Conservation (phyloP, 2,888 invertebrate species). For the Opisthograptis luteolata region DNA sequence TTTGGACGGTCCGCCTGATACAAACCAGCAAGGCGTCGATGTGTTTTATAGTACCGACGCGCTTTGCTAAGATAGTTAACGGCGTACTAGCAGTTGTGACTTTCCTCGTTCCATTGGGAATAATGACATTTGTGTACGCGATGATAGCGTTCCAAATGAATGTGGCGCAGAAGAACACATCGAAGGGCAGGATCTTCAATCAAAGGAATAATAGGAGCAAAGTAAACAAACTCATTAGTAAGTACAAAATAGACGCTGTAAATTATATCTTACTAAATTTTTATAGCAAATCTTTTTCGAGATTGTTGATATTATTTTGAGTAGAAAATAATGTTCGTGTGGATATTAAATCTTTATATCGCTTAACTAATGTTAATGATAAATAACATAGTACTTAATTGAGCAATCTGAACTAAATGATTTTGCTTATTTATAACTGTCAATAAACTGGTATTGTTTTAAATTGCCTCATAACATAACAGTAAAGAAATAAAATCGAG, state of each 20-base stretch:
- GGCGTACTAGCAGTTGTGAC: conserved; percentile 55
- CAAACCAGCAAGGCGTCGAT: conserved; percentile 45
- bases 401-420: too few relatives aligned
- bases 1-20: conserved; percentile 53
- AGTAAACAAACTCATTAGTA: conserved; percentile 65
- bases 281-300: too few relatives aligned
- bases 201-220: conserved; percentile 57
- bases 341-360: too few relatives aligned
- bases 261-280: too few relatives aligned
- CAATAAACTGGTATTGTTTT: too few relatives aligned
- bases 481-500: too few relatives aligned
- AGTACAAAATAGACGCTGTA: conserved; percentile 37
- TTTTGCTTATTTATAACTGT: too few relatives aligned
- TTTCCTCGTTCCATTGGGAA: conserved; percentile 56
- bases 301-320: too few relatives aligned
- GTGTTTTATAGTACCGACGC: conserved; percentile 56
- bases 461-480: too few relatives aligned
- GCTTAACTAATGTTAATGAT: too few relatives aligned
- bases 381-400: too few relatives aligned
- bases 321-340: too few relatives aligned
- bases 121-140: conserved; percentile 59
- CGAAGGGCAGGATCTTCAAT: conserved; percentile 54
- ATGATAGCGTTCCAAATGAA: conserved; percentile 64
- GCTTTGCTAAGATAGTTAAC: conserved; percentile 50
- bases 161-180: conserved; percentile 43